Conservation (phyloP, 2,113 vertebrate species). For the Phasianus colchicus region DNA sequence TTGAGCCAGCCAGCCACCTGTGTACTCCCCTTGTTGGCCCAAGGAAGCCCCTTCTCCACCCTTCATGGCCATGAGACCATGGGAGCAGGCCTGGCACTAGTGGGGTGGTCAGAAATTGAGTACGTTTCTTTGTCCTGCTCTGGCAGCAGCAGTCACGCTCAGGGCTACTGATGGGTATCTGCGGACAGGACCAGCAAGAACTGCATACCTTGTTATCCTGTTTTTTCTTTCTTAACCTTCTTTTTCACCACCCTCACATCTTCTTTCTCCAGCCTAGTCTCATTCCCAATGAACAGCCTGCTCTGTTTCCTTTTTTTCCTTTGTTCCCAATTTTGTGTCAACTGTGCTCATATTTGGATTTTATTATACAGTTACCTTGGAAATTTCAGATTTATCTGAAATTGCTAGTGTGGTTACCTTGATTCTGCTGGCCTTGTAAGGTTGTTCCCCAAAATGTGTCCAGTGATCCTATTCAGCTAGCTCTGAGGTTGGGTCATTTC, state of each 20-base stretch:
- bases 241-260: background rate
- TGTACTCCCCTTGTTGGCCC: background rate
- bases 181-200: fast-evolving
- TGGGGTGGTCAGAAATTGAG: background rate
- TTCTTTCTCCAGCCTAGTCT: background rate
- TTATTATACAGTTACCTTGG: background rate
- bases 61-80: background rate
- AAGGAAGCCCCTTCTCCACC: background rate
- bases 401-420: background rate
- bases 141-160: background rate
- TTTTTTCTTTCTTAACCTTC: background rate
- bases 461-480: background rate
- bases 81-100: background rate
- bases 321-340: background rate
- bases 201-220: background rate
- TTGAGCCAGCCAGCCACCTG: background rate
- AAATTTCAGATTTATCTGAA: background rate
- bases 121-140: background rate
- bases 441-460: fast-evolving
- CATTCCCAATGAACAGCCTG: background rate
- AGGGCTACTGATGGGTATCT: fast-evolving
- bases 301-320: background rate
- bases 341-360: background rate
- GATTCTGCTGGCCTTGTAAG: background rate
- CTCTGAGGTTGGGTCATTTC: background rate